Evolutionary conservation across 2,888 invertebrate species (phyloP).

Genomic region (Caenorhabditis sinica): DNA sequence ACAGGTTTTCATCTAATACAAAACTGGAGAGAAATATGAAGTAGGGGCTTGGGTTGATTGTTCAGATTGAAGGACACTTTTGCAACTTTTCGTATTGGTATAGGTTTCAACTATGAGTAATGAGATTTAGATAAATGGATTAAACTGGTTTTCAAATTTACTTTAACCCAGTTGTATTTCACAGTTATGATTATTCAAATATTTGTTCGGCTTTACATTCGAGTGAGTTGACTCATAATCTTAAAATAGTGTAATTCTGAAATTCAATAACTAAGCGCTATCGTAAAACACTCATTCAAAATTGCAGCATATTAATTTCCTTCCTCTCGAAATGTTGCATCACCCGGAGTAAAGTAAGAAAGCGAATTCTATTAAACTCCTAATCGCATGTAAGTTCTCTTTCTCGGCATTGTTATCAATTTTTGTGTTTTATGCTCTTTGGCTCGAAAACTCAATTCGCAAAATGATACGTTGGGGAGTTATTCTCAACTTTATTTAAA

Average conservation of each 20-base stretch:
- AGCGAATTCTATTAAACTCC: neutral
- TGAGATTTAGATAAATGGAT: too few species aligned
- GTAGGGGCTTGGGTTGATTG: too few species aligned
- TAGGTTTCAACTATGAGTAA: too few species aligned
- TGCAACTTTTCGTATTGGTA: too few species aligned
- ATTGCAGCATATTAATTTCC: neutral
- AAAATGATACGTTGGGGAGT: neutral
- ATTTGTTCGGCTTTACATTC: too few species aligned
- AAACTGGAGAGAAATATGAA: too few species aligned
- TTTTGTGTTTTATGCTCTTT: conserved; percentile 15
- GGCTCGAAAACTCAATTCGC: neutral
- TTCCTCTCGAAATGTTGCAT: neutral
- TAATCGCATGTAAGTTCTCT: conserved; percentile 8
- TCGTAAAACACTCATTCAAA: neutral
- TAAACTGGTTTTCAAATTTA: too few species aligned
- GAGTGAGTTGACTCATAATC: too few species aligned
- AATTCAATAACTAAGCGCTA: neutral
- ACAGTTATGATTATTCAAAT: too few species aligned
- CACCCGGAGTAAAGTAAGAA: neutral
- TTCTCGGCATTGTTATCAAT: neutral
- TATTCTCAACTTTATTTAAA: neutral
- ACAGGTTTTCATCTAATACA: too few species aligned
- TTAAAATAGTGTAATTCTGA: neutral
- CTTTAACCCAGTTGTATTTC: too few species aligned
- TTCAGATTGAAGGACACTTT: too few species aligned